These are phyloP conservation scores for Sebastes trivittatus DNA, from an alignment of 2,797 vertebrate species.

Conservation along the genomic window DNA sequence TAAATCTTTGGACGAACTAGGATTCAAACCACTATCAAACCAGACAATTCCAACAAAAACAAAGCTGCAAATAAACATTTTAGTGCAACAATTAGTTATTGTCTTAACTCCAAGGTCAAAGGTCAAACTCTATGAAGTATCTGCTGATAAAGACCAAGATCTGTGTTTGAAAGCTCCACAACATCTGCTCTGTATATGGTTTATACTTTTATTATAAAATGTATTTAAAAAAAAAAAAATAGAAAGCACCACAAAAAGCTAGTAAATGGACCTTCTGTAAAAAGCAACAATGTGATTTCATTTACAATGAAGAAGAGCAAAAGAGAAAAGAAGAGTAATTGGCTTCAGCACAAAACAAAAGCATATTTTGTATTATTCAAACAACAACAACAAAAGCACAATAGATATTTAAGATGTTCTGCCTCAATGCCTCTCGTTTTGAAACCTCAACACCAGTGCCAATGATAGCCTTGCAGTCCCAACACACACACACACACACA, in stretches of 20 bases:
- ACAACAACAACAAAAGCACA: background rate
- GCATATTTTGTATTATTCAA: background rate
- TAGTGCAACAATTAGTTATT: no score
- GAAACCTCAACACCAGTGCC: background rate
- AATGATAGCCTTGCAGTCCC: background rate
- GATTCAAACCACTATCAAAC: background rate
- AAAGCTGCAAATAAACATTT: background rate
- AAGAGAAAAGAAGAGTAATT: rapidly evolving
- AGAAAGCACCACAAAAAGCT: background rate
- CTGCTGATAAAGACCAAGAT: background rate
- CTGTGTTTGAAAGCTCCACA: background rate
- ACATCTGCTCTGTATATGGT: background rate
- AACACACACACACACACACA: background rate
- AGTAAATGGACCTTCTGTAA: background rate
- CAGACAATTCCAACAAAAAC: background rate
- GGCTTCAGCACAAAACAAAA: background rate
- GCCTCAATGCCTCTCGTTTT: background rate
- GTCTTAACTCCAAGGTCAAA: no score
- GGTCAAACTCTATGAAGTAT: background rate
- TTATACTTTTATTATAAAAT: background rate
- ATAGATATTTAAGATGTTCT: background rate
- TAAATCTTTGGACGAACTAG: background rate
- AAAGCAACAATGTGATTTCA: background rate
- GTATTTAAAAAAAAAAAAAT: no score
- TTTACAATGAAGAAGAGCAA: background rate